Conservation (phyloP, 2,797 vertebrate genomes). For the Sebastes steindachneri region DNA sequence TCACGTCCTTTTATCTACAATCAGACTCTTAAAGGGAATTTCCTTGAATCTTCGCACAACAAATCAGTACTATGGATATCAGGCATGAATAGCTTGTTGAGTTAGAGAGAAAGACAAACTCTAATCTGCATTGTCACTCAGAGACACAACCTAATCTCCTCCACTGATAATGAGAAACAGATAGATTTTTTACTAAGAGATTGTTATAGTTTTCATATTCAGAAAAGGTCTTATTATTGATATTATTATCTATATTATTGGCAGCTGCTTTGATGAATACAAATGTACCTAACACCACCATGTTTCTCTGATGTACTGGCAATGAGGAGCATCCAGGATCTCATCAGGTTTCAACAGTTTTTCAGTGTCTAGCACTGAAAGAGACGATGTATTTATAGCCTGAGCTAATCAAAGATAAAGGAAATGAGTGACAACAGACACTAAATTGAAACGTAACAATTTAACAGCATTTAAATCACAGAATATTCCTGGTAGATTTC, state of each 20-base stretch:
- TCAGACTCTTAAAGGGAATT: constrained; percentile 14
- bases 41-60: background rate
- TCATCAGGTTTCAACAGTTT: background rate
- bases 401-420: background rate
- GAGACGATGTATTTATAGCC: background rate
- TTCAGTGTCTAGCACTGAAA: background rate
- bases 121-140: background rate
- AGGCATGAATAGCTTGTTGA: background rate
- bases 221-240: background rate
- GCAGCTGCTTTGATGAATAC: background rate
- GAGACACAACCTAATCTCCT: background rate
- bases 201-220: background rate
- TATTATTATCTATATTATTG: background rate
- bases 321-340: background rate
- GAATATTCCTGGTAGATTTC: background rate
- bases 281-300: background rate
- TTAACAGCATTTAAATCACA: background rate
- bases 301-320: background rate
- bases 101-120: background rate
- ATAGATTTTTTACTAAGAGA: constrained; percentile 10
- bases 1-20: constrained; percentile 34
- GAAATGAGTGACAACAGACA: background rate
- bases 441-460: background rate
- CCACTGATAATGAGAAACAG: background rate
- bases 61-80: constrained; percentile 2